Conservation (phyloP, 1,140 invertebrate genomes). For the Trinorchestia longiramus region DNA sequence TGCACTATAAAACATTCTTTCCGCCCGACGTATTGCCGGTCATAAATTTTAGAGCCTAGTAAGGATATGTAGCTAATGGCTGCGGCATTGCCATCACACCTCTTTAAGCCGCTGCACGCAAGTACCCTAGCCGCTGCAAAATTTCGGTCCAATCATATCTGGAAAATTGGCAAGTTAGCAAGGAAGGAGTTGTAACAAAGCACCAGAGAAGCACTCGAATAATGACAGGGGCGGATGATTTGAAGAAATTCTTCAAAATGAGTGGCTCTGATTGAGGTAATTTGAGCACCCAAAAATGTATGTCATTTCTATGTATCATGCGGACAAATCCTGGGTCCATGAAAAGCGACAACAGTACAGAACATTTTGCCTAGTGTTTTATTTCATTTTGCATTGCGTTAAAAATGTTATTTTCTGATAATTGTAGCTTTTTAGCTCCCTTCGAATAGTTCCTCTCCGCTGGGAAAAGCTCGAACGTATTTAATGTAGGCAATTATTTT, state of each 20-base stretch:
- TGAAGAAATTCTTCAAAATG: background rate
- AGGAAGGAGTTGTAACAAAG: background rate
- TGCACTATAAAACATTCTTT: background rate
- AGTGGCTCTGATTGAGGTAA: background rate
- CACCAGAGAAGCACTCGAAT: background rate
- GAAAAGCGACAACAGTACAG: no score
- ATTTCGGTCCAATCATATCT: background rate
- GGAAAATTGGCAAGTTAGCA: background rate
- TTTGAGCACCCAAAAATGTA: background rate
- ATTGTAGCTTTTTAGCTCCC: no score
- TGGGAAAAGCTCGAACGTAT: no score
- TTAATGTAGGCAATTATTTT: no score
- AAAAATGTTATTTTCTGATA: no score
- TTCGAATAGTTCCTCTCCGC: no score
- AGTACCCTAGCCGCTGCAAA: background rate
- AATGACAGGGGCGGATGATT: background rate
- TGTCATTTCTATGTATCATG: background rate
- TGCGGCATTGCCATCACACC: constrained; percentile 2
- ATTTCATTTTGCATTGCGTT: no score
- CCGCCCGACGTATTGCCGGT: constrained; percentile 36
- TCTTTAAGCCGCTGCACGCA: background rate
- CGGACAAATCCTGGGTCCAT: no score
- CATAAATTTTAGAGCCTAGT: background rate
- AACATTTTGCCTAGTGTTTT: no score
- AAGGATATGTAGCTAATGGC: constrained; percentile 22